A percentile compares a stretch with the other conserved stretches of the same genome.
Conservation (phyloP, 2,797 vertebrate species). For the Falco rusticolus region DNA sequence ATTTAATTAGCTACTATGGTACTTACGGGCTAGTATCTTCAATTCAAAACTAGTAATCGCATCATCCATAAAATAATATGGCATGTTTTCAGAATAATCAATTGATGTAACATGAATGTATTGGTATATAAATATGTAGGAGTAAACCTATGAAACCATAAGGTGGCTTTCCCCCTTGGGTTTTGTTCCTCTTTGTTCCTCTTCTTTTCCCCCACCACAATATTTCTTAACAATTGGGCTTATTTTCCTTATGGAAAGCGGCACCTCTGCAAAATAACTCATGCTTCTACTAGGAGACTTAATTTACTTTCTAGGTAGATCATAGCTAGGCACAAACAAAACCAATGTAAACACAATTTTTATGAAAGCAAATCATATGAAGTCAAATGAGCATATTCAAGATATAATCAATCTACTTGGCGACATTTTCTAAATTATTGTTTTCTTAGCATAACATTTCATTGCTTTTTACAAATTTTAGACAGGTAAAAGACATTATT, state of each 20-base stretch:
- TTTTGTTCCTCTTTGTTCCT: neutral
- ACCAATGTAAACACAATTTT: neutral
- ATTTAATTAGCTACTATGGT: slow-evolving; percentile 23
- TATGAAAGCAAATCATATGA: neutral
- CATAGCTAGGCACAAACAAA: neutral
- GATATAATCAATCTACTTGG: neutral
- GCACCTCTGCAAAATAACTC: neutral
- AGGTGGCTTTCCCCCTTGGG: neutral
- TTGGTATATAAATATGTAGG: neutral
- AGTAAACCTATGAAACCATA: neutral
- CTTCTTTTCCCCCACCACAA: neutral
- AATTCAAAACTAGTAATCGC: slow-evolving; percentile 26
- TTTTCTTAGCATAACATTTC: neutral
- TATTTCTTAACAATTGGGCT: neutral
- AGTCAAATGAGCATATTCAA: neutral
- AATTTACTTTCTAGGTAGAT: neutral
- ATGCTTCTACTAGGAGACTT: neutral
- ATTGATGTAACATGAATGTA: neutral
- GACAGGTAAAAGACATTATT: neutral
- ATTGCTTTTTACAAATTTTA: neutral
- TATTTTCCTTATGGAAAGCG: neutral
- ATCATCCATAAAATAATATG: slow-evolving; percentile 36
- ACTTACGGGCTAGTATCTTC: slow-evolving; percentile 34
- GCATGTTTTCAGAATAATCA: slow-evolving; percentile 14
- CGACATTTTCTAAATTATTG: neutral